These are phyloP conservation scores for Phenacoccus solenopsis DNA, from an alignment of 1,140 invertebrate species.

Conservation along the genomic window DNA sequence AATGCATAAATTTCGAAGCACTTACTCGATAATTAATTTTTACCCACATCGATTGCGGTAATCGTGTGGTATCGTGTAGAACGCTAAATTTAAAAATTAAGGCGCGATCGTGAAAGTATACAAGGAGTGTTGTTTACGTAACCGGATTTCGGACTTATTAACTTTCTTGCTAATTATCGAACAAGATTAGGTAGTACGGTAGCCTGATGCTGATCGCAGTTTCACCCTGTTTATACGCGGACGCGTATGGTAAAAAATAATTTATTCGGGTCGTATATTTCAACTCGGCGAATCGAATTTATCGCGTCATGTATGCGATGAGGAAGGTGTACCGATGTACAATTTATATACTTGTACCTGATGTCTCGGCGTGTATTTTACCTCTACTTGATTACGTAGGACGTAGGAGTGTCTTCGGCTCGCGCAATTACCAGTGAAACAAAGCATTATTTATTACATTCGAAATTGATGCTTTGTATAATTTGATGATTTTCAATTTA, in stretches of 20 bases:
- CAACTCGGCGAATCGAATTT: not conserved
- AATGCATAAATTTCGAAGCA: too few species aligned
- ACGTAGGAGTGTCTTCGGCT: not conserved
- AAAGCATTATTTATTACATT: not conserved
- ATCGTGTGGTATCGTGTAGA: too few species aligned
- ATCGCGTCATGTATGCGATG: not conserved
- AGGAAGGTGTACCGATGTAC: too few species aligned
- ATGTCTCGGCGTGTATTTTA: not conserved
- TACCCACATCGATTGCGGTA: too few species aligned
- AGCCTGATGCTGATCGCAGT: not conserved
- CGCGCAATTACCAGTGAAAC: not conserved
- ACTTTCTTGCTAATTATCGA: not conserved
- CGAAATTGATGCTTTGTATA: not conserved
- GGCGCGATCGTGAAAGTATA: not conserved
- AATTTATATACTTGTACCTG: too few species aligned
- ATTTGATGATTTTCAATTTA: too few species aligned
- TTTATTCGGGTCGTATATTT: not conserved
- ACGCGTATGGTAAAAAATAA: not conserved
- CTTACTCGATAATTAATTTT: not conserved
- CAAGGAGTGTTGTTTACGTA: not conserved
- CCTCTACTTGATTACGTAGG: not conserved
- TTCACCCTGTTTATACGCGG: not conserved
- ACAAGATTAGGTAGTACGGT: too few species aligned
- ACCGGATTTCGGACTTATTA: not conserved
- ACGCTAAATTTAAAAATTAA: not conserved